These are phyloP conservation scores for Malaclemys terrapin DNA, from an alignment of 2,113 vertebrate species.

Conservation along the genomic window DNA sequence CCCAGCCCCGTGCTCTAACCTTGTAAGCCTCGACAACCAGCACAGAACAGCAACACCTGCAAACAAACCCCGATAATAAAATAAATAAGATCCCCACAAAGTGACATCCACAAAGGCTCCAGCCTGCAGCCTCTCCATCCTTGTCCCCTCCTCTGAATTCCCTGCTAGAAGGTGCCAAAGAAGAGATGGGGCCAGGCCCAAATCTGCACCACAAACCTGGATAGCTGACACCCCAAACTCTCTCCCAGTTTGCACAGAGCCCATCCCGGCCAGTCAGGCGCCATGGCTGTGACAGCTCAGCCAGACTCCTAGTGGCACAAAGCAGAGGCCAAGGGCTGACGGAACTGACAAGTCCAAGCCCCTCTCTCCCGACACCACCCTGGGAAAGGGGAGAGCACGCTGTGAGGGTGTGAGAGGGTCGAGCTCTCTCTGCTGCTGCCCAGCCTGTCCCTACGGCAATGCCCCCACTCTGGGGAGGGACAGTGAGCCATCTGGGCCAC, in stretches of 20 bases:
- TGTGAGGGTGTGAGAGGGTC: too few relatives aligned
- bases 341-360: background rate
- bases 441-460: too few relatives aligned
- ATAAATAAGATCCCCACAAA: background rate
- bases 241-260: background rate
- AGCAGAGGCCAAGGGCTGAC: background rate
- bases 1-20: background rate
- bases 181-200: background rate
- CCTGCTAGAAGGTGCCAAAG: background rate
- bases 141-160: background rate
- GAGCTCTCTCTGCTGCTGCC: too few relatives aligned
- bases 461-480: too few relatives aligned
- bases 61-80: background rate
- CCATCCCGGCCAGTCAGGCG: background rate
- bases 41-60: background rate
- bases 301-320: background rate
- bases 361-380: background rate
- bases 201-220: background rate
- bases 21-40: background rate
- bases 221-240: background rate
- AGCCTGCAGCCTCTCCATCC: background rate
- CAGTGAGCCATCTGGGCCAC: too few relatives aligned
- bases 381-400: background rate
- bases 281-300: background rate
- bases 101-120: background rate